phyloP scores from a whole-genome alignment of 2,113 vertebrate genomes.

The Aspidoscelis tigris region DNA sequence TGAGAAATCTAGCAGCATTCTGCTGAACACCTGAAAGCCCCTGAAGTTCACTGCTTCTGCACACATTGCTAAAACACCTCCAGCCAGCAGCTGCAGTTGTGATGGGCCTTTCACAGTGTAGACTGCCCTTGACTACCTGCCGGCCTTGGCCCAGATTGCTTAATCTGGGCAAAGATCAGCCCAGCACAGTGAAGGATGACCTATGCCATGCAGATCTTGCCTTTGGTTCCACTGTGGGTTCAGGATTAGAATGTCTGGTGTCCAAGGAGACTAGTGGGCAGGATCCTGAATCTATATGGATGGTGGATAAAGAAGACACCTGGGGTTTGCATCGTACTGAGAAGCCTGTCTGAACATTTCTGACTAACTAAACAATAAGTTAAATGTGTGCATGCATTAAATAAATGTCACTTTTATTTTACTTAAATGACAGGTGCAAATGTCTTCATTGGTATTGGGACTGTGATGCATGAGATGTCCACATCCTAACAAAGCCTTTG shows the following conservation, averaged over 20 bases:
- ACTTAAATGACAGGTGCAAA: not conserved
- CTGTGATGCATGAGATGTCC: not conserved
- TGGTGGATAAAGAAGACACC: not conserved
- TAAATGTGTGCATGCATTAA: not conserved
- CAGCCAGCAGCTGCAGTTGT: too few relatives aligned
- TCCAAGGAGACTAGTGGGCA: too few relatives aligned
- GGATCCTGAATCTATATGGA: not conserved
- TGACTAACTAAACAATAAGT: not conserved
- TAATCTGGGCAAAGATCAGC: too few relatives aligned
- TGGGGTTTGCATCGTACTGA: not conserved
- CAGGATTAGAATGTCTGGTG: not conserved
- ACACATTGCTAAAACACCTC: too few relatives aligned
- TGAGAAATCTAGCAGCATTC: too few relatives aligned
- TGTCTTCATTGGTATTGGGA: not conserved
- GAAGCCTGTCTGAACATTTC: not conserved
- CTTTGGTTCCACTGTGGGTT: not conserved
- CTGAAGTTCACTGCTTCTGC: too few relatives aligned
- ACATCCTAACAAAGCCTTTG: not conserved
- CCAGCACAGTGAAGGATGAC: too few relatives aligned
- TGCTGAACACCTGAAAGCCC: too few relatives aligned
- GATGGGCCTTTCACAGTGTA: too few relatives aligned
- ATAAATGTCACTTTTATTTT: not conserved
- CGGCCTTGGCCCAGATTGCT: too few relatives aligned
- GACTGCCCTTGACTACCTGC: too few relatives aligned
- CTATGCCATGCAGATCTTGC: too few relatives aligned